Base-by-base conservation (phyloP, 1,140 invertebrate genomes). In the Macrobrachium rosenbergii region DNA sequence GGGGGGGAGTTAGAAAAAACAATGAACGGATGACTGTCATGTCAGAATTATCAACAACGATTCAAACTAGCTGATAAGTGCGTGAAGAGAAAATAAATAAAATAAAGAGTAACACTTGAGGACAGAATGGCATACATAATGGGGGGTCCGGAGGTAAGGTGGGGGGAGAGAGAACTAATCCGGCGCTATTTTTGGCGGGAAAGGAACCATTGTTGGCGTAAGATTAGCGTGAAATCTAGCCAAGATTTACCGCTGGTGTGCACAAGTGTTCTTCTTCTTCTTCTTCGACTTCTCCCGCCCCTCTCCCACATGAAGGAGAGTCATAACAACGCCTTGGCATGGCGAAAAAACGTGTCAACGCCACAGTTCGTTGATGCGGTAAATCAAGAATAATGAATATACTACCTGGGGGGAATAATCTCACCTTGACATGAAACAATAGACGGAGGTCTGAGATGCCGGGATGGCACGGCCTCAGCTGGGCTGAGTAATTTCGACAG, bases 211-310 rank as follows among this genome's bases (percentile, higher is more conserved):
- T 72, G 69, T 72, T 72, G 69, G 69, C 21, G 69, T 72, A 72
- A 72, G 69, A 72, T 72, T 72, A 43, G 69, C 69, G 69, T 72
- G 69, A 72, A 72, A 72, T 72, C 69, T 72, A 72, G 69, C 69
- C 8, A 72, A 72, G 69, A 72, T 72, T 72, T 72, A 72, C 23
- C 37, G 69, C 16, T 43, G 23, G 69, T 23, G 69, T 72, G 69
- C 16, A 23, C 23, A 43, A 17, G 69, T 43, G 12, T 72, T 72
- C 52, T 52, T 52, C 52, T 52, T 52, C 52, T 8, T 52, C 52
- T 52, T 52, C 52, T 52, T 37, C 28, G 1, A 3, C 28, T 1
- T 37, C 28, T 37, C 3, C 28, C 28, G 1, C 12, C 52, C 12
- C 52, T 52, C 52, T 12, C 52, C 52, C 52, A 52, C 2, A 52